Evolutionary conservation across 1,140 invertebrate genomes (phyloP).

Genomic region (Camponotus pennsylvanicus): DNA sequence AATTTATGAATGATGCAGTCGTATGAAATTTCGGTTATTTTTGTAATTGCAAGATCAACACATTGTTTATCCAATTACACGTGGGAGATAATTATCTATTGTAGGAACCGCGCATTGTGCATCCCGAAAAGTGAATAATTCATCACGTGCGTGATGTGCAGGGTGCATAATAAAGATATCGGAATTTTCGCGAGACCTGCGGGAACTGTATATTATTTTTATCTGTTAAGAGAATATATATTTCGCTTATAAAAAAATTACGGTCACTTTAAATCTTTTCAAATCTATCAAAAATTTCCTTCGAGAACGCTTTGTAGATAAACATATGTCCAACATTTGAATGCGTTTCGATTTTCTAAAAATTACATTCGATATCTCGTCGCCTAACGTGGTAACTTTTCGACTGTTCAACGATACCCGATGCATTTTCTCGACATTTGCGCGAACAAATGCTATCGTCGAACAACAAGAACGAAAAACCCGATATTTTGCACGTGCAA

Average conservation of each 20-base stretch:
- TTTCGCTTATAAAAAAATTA: not conserved
- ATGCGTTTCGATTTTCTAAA: slow-evolving; percentile 16
- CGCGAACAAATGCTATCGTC: not conserved
- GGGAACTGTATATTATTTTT: not conserved
- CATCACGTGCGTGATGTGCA: slow-evolving; percentile 19
- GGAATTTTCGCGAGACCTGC: slow-evolving; percentile 7
- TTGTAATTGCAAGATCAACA: slow-evolving; percentile 46
- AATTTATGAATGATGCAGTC: slow-evolving; percentile 36
- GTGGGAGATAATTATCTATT: slow-evolving; percentile 39
- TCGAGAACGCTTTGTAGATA: not conserved
- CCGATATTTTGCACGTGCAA: slow-evolving; percentile 60
- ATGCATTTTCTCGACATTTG: slow-evolving; percentile 15
- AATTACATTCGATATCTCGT: not conserved
- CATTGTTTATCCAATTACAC: slow-evolving; percentile 46
- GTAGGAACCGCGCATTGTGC: slow-evolving; percentile 8
- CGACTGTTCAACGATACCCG: slow-evolving; percentile 8
- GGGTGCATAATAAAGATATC: slow-evolving; percentile 18
- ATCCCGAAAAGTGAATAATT: slow-evolving; percentile 52
- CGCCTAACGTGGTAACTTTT: not conserved
- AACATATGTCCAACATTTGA: not conserved
- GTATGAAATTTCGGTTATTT: slow-evolving; percentile 28
- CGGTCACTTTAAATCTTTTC: no score
- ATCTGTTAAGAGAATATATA: not conserved
- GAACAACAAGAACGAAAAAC: slow-evolving; percentile 27
- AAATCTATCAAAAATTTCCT: not conserved